Conservation (phyloP, 2,113 vertebrate species). For the Ophiodon elongatus region DNA sequence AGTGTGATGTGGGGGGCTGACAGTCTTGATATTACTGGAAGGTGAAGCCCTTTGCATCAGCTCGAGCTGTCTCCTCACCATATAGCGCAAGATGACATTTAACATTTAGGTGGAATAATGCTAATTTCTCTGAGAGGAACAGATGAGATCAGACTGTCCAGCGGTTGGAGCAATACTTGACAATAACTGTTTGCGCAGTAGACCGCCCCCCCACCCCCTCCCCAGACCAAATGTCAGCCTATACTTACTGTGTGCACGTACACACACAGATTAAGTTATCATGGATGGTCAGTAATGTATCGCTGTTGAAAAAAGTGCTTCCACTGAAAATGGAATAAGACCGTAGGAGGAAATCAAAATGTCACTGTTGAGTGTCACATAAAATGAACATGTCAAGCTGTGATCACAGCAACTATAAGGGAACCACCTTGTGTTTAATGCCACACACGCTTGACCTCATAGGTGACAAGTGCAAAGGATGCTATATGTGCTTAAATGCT, state of each 20-base stretch:
- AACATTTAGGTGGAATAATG: slow-evolving; percentile 43
- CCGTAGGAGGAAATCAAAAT: background rate
- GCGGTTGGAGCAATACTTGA: slow-evolving; percentile 52
- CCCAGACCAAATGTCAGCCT: slow-evolving; percentile 46
- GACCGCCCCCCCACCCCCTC: background rate
- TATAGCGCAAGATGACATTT: slow-evolving; percentile 68
- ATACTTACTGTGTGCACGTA: background rate
- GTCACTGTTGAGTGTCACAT: background rate
- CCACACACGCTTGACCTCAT: slow-evolving; percentile 1
- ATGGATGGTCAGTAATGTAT: background rate
- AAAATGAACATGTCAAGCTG: slow-evolving; percentile 21
- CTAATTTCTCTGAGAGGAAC: slow-evolving; percentile 51
- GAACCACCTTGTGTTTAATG: slow-evolving; percentile 50
- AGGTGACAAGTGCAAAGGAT: background rate
- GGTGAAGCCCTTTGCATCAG: slow-evolving; percentile 62
- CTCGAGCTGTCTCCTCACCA: slow-evolving; percentile 34
- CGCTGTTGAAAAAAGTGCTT: background rate
- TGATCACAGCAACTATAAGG: slow-evolving; percentile 24
- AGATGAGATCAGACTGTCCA: slow-evolving; percentile 66
- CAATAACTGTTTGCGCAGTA: background rate
- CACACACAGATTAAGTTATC: background rate
- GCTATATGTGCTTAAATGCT: background rate
- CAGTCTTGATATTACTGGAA: slow-evolving; percentile 76
- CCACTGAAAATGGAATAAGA: background rate
- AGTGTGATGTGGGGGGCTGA: slow-evolving; percentile 33